A percentile compares a stretch with the other conserved stretches of the same genome.
Conservation (phyloP, 2,113 vertebrate species). For the Scytalopus superciliaris region DNA sequence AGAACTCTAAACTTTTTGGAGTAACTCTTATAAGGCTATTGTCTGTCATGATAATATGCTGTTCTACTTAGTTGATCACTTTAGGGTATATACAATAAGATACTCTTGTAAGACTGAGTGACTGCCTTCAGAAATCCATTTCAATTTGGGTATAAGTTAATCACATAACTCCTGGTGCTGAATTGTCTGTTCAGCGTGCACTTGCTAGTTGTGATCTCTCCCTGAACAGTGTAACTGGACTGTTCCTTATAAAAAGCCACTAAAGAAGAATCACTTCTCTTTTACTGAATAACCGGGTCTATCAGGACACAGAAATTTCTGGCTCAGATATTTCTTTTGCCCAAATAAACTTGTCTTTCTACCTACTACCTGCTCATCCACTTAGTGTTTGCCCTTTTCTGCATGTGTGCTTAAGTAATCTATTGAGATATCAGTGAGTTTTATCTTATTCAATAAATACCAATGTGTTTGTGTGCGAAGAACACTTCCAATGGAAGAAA, state of each 20-base stretch:
- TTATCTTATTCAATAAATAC: neutral
- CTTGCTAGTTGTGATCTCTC: neutral
- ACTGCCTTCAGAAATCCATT: neutral
- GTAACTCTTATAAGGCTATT: neutral
- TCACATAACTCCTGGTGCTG: neutral
- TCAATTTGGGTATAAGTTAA: neutral
- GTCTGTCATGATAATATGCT: neutral
- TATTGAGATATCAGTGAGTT: neutral
- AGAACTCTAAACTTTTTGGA: neutral
- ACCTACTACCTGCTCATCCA: neutral
- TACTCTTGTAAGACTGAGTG: neutral
- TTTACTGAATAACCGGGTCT: neutral
- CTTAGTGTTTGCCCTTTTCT: neutral
- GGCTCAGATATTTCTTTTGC: neutral
- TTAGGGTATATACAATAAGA: neutral
- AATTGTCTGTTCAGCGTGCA: neutral
- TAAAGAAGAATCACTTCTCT: neutral
- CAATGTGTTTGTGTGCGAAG: neutral
- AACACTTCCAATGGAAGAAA: neutral
- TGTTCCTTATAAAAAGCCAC: neutral
- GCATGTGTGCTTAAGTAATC: neutral
- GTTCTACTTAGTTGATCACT: neutral
- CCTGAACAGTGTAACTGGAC: neutral
- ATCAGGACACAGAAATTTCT: neutral
- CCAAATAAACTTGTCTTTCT: neutral